Evolutionary conservation across 2,888 invertebrate species (phyloP).

Genomic region (Rhogogaster chlorosoma): DNA sequence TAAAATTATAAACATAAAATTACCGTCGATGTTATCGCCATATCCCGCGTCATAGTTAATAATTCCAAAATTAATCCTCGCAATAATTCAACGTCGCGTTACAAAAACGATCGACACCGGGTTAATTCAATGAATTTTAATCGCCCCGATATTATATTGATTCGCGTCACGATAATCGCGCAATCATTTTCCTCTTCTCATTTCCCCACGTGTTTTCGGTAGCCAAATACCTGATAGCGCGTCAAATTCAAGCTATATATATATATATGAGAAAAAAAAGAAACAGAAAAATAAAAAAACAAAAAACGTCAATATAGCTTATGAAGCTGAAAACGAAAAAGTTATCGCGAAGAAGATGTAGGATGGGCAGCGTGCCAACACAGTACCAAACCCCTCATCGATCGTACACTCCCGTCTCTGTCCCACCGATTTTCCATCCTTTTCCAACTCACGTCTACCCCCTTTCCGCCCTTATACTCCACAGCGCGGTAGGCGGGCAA

Average conservation of each 20-base stretch:
- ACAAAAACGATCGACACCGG: background rate
- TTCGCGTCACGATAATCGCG: background rate
- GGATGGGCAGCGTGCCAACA: constrained; percentile 64
- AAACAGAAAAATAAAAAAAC: background rate
- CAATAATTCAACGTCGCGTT: constrained; percentile 19
- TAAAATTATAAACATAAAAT: constrained; percentile 9
- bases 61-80: background rate
- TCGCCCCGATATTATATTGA: background rate
- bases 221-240: background rate
- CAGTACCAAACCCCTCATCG: constrained; percentile 64
- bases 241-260: background rate
- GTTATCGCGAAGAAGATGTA: constrained; percentile 49
- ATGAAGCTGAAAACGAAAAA: constrained; percentile 48
- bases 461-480: constrained; percentile 49
- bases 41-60: constrained; percentile 7
- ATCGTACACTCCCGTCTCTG: constrained; percentile 59
- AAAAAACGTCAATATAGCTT: background rate
- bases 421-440: constrained; percentile 50
- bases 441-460: constrained; percentile 53
- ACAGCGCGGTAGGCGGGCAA: constrained; percentile 61
- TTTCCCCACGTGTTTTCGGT: too few relatives aligned
- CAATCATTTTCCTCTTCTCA: too few relatives aligned
- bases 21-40: constrained; percentile 18
- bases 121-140: background rate
- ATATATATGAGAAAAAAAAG: background rate